Evolutionary conservation across 2,888 invertebrate species (phyloP).

Genomic region (Scaptomyza flava): DNA sequence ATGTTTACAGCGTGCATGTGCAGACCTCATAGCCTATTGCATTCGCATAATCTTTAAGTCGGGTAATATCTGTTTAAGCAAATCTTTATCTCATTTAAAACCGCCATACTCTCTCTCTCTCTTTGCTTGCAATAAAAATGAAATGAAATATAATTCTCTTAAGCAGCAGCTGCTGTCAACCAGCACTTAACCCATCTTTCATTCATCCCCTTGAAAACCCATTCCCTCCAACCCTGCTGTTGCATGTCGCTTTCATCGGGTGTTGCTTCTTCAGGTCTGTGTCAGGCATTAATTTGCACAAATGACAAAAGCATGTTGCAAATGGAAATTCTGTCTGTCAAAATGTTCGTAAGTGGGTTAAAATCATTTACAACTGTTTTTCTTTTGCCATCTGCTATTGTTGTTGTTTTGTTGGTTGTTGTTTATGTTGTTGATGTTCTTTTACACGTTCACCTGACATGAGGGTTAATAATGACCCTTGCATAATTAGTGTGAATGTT

Average conservation of each 20-base stretch:
- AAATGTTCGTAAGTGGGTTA: slow-evolving; percentile 61
- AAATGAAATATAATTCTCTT: slow-evolving; percentile 18
- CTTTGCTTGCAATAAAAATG: not conserved
- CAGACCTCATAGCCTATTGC: too few species aligned
- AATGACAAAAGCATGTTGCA: slow-evolving; percentile 77
- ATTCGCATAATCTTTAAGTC: not conserved
- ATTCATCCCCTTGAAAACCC: not conserved
- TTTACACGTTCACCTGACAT: slow-evolving; percentile 53
- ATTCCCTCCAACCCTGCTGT: not conserved
- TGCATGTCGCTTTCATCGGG: slow-evolving; percentile 7
- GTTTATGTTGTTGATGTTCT: slow-evolving; percentile 12
- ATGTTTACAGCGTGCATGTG: too few species aligned
- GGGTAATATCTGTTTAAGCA: not conserved
- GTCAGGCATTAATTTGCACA: slow-evolving; percentile 68
- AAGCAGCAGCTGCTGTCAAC: slow-evolving; percentile 35
- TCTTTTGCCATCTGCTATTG: slow-evolving; percentile 11
- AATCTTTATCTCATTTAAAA: not conserved
- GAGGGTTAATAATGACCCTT: slow-evolving; percentile 64
- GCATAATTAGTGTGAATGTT: slow-evolving; percentile 64
- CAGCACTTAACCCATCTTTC: slow-evolving; percentile 21
- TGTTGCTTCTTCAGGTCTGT: slow-evolving; percentile 14
- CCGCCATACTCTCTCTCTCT: too few species aligned
- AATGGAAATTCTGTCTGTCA: slow-evolving; percentile 72
- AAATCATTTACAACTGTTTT: slow-evolving; percentile 66
- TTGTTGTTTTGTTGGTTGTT: slow-evolving; percentile 19